Conservation (phyloP, 1,140 invertebrate genomes). For the Arion vulgaris region DNA sequence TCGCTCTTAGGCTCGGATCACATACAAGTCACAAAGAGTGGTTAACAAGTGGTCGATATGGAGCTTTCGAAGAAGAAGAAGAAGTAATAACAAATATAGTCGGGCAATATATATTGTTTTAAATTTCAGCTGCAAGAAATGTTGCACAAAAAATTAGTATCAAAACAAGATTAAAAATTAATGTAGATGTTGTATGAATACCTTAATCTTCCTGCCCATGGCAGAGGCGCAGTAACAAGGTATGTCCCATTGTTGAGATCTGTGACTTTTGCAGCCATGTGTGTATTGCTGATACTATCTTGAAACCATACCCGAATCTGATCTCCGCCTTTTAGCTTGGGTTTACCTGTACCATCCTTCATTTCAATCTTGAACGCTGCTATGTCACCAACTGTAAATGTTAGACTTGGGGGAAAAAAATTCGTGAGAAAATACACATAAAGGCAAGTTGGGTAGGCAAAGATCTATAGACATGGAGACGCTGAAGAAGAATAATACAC, state of each 20-base stretch:
- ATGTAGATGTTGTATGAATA: not conserved
- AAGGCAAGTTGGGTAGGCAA: too few species aligned
- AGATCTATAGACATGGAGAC: too few species aligned
- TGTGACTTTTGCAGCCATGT: constrained; percentile 1
- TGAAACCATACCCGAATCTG: not conserved
- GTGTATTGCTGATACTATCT: not conserved
- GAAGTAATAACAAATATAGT: not conserved
- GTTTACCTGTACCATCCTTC: not conserved
- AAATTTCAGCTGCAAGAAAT: too few species aligned
- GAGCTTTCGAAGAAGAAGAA: too few species aligned
- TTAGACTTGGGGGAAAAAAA: not conserved
- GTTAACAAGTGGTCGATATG: too few species aligned
- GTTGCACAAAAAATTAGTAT: too few species aligned
- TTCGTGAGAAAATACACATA: too few species aligned
- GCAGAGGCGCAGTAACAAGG: not conserved
- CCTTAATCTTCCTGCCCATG: not conserved
- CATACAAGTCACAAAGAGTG: too few species aligned
- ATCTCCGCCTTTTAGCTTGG: not conserved
- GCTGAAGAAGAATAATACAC: too few species aligned
- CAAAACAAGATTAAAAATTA: too few species aligned
- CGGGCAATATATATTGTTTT: too few species aligned
- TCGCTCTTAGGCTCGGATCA: too few species aligned
- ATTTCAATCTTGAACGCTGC: constrained; percentile 7
- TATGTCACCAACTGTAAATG: not conserved
- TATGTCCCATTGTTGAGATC: constrained; percentile 1